These are phyloP conservation scores for Xiphophorus birchmanni DNA, from an alignment of 2,797 vertebrate genomes.

Conservation along the genomic window DNA sequence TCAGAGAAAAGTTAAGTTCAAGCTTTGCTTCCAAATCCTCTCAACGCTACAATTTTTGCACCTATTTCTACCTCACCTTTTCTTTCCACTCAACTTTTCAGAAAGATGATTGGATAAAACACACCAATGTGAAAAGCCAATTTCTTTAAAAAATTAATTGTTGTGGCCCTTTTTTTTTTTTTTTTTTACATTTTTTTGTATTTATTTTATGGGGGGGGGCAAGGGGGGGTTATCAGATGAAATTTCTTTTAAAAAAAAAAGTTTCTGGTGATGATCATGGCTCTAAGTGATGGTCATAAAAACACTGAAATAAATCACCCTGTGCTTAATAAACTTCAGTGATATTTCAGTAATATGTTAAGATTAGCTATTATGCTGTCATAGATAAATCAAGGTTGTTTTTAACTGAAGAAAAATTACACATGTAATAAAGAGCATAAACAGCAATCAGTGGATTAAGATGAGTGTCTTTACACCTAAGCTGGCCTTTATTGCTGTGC, in stretches of 20 bases:
- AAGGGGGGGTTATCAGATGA: not conserved
- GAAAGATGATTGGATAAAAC: too few species aligned
- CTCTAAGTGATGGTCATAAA: not conserved
- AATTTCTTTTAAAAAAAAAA: not conserved
- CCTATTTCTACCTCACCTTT: not conserved
- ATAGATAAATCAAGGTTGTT: conserved; percentile 5
- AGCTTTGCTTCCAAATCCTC: not conserved
- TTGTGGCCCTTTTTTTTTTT: too few species aligned
- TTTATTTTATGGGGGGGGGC: not conserved
- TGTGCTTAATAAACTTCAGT: not conserved
- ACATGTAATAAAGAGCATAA: conserved; percentile 7
- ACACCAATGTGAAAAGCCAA: not conserved
- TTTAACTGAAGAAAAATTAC: not conserved
- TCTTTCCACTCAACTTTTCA: not conserved
- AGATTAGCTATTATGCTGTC: not conserved
- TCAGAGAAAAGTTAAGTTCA: too few species aligned
- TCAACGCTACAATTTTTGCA: not conserved
- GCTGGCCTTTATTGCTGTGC: conserved; percentile 28
- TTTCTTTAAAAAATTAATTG: not conserved
- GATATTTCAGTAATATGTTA: not conserved
- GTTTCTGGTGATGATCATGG: not conserved
- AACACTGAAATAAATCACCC: not conserved
- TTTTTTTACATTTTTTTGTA: not conserved
- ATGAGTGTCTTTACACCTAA: conserved; percentile 34
- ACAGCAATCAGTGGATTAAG: conserved; percentile 7